Conservation (phyloP, 2,797 vertebrate species). For the Phylloscopus collybita region DNA sequence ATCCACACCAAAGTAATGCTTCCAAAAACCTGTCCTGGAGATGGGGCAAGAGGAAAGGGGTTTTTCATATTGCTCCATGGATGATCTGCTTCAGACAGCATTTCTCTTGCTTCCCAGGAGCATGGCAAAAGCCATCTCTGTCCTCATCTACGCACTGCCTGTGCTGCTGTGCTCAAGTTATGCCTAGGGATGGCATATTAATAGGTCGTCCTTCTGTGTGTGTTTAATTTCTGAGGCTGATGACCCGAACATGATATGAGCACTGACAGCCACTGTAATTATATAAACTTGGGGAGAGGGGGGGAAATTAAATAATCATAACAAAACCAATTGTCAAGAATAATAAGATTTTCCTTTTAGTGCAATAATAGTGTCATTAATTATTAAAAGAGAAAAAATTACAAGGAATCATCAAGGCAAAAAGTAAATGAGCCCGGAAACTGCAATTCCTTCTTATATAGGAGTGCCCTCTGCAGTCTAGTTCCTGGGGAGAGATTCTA, state of each 20-base stretch:
- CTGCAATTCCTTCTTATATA: constrained; percentile 44
- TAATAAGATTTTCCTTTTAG: constrained; percentile 48
- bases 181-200: background rate
- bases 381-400: constrained; percentile 45
- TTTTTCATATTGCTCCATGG: background rate
- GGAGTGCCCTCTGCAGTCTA: constrained; percentile 64
- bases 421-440: background rate
- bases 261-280: constrained; percentile 2
- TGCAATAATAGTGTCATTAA: constrained; percentile 13
- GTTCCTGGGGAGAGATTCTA: background rate
- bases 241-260: background rate
- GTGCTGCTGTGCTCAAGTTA: background rate
- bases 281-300: background rate
- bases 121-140: background rate
- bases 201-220: background rate
- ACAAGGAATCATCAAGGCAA: background rate
- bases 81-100: background rate
- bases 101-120: background rate
- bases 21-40: background rate
- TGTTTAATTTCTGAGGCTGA: constrained; percentile 13
- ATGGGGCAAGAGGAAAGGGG: rapidly evolving
- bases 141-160: background rate
- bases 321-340: constrained; percentile 26
- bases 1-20: background rate
- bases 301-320: constrained; percentile 14